Evolutionary conservation across 2,113 vertebrate genomes (phyloP).

Genomic region (Pollachius pollachius): DNA sequence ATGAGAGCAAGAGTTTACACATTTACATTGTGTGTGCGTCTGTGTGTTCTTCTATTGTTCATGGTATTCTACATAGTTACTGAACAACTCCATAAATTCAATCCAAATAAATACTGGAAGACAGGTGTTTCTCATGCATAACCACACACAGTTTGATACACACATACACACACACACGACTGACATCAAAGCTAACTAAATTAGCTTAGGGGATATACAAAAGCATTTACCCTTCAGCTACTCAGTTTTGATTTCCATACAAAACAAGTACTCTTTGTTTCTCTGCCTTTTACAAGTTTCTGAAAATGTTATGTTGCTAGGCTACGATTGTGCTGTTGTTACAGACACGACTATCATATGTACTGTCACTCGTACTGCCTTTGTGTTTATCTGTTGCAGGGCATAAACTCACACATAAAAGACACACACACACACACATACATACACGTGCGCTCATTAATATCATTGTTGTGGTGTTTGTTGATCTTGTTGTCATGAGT

Average conservation of each 20-base stretch:
- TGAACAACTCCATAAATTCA: constrained; percentile 40
- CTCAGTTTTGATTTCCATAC: constrained; percentile 31
- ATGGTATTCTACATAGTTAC: constrained; percentile 38
- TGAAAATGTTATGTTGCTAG: constrained; percentile 47
- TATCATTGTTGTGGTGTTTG: constrained; percentile 35
- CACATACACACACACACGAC: constrained; percentile 10
- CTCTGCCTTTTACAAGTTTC: constrained; percentile 42
- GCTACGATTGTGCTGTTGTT: constrained; percentile 34
- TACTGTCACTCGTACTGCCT: not conserved
- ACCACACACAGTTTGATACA: constrained; percentile 1
- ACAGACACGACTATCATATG: constrained; percentile 35
- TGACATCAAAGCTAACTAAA: constrained; percentile 18
- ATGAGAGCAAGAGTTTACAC: constrained; percentile 6
- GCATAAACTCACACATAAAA: not conserved
- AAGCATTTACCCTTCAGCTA: constrained; percentile 28
- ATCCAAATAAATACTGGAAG: constrained; percentile 26
- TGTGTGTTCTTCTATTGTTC: constrained; percentile 33
- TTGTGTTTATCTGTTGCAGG: constrained; percentile 1
- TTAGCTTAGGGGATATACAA: constrained; percentile 25
- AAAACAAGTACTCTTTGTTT: not conserved
- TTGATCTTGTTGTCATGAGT: constrained; percentile 62
- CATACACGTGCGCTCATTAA: constrained; percentile 2
- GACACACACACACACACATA: constrained; percentile 7
- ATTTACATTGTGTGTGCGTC: not conserved
- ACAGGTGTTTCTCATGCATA: constrained; percentile 34